phyloP scores from a whole-genome alignment of 2,113 vertebrate genomes.

The Salminus brasiliensis region DNA sequence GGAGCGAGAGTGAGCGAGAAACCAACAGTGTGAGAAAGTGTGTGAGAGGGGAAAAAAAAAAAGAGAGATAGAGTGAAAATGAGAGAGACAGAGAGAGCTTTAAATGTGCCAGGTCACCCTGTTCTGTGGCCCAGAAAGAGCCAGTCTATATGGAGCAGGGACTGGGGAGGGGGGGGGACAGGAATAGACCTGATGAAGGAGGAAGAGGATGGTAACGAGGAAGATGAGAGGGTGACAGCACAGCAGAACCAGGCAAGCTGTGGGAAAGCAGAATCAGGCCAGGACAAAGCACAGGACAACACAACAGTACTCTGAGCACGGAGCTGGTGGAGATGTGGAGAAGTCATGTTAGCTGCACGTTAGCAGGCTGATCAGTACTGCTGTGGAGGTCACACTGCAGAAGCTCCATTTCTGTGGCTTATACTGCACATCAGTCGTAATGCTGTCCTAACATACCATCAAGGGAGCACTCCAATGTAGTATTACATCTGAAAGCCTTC shows the following conservation, averaged over 20 bases:
- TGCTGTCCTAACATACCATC: no score
- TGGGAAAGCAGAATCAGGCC: conserved; percentile 32
- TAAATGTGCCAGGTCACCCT: conserved; percentile 57
- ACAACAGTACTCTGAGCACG: neutral
- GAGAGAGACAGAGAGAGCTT: conserved; percentile 24
- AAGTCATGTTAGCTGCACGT: neutral
- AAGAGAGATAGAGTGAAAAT: neutral
- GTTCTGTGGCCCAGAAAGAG: conserved; percentile 63
- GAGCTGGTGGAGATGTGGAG: neutral
- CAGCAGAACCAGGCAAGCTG: conserved; percentile 27
- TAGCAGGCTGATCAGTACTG: neutral
- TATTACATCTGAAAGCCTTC: no score
- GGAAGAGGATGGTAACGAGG: conserved; percentile 26
- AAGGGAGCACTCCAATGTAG: no score
- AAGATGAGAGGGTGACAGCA: conserved; percentile 14
- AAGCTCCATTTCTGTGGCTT: neutral
- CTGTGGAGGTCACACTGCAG: neutral
- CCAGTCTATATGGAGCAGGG: conserved; percentile 54
- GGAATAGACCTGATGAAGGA: conserved; percentile 53
- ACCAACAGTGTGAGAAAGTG: neutral
- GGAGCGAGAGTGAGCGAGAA: neutral
- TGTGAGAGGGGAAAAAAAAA: neutral
- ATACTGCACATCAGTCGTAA: no score
- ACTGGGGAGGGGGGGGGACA: conserved; percentile 50
- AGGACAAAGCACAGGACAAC: neutral